Conservation (phyloP, 2,113 vertebrate species). For the Ceuthmochares aereus region DNA sequence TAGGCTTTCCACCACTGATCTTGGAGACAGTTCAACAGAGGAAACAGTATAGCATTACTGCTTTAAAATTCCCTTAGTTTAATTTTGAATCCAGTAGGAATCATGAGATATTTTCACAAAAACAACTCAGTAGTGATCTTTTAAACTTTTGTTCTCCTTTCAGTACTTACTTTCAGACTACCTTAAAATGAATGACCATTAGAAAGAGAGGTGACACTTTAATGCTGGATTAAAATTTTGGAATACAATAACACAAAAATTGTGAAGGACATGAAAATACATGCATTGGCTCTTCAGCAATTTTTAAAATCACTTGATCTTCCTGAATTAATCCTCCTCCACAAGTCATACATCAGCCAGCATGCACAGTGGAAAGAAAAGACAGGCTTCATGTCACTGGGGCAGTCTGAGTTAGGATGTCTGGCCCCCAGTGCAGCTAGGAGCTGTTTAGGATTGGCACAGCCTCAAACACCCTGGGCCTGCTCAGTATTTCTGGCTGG, state of each 20-base stretch:
- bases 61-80: neutral
- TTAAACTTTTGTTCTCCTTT: neutral
- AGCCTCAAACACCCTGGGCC: neutral
- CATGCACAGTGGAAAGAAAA: neutral
- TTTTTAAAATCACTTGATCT: neutral
- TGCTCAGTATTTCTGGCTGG: neutral
- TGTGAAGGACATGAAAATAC: neutral
- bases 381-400: neutral
- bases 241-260: neutral
- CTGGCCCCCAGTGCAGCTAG: neutral
- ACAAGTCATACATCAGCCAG: neutral
- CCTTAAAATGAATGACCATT: neutral
- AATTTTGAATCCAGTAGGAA: neutral
- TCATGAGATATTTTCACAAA: slow-evolving; percentile 8
- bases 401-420: neutral
- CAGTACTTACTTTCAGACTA: neutral
- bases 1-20: neutral
- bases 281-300: neutral
- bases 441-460: neutral
- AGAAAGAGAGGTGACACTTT: neutral
- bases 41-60: neutral
- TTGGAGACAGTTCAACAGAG: neutral
- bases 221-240: neutral
- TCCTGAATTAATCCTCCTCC: neutral
- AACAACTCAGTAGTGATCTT: neutral